A percentile compares a stretch with the other conserved stretches of the same genome.
These are phyloP conservation scores for Garrulus glandarius DNA, from an alignment of 2,797 vertebrate genomes.

Conservation along the genomic window DNA sequence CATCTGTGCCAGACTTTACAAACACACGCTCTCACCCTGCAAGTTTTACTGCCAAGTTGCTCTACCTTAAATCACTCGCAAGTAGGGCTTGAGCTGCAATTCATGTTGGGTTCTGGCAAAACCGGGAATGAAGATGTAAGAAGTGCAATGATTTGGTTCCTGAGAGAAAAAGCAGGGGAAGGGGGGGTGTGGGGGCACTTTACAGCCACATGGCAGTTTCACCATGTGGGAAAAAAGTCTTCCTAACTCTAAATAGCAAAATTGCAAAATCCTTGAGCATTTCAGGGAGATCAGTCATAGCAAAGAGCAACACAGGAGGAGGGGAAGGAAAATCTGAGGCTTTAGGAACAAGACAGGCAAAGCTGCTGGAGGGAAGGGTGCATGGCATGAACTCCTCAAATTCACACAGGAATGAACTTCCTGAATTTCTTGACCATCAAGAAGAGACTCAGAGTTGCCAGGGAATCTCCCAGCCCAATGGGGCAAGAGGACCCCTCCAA, in stretches of 20 bases:
- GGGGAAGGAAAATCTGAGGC: not conserved
- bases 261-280: not conserved
- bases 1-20: conserved; percentile 24
- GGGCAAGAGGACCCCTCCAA: not conserved
- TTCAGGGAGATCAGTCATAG: not conserved
- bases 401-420: not conserved
- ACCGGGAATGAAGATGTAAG: not conserved
- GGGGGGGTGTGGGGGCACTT: not conserved
- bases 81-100: not conserved
- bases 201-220: not conserved
- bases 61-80: conserved; percentile 31
- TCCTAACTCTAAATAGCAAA: not conserved
- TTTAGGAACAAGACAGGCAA: not conserved
- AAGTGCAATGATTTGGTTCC: not conserved
- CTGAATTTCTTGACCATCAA: not conserved
- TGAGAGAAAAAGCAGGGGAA: not conserved
- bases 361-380: not conserved
- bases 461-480: not conserved
- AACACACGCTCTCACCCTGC: not conserved
- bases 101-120: conserved; percentile 10
- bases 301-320: not conserved
- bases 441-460: not conserved
- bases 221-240: not conserved
- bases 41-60: not conserved
- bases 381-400: not conserved